Evolutionary conservation across 2,797 vertebrate genomes (phyloP), one percentile per base, ranked within the genome.

Genomic region (Bradypodion ventrale): DNA sequence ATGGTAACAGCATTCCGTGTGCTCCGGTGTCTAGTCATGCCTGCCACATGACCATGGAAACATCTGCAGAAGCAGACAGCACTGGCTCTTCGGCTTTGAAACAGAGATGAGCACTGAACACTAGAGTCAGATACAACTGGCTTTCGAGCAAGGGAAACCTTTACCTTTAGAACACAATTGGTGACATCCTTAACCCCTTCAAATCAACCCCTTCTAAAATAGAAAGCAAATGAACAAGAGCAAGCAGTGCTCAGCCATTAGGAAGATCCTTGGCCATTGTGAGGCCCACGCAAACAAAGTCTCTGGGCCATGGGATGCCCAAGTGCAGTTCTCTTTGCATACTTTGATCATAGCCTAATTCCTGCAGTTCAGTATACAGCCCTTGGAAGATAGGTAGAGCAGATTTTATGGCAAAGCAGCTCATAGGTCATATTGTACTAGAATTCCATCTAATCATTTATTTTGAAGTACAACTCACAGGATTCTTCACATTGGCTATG

Each of bases 91-190:
- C n/a, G n/a, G n/a, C n/a, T n/a, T n/a, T n/a, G n/a, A n/a, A n/a
- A n/a, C n/a, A n/a, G n/a, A n/a, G n/a, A n/a, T n/a, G n/a, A n/a
- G n/a, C n/a, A n/a, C n/a, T n/a, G n/a, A n/a, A n/a, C n/a, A n/a
- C n/a, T n/a, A n/a, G n/a, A n/a, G n/a, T n/a, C n/a, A n/a, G n/a
- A n/a, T n/a, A n/a, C n/a, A n/a, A n/a, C n/a, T n/a, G n/a, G n/a
- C n/a, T n/a, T n/a, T n/a, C n/a, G n/a, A n/a, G n/a, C n/a, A n/a
- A n/a, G n/a, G n/a, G n/a, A n/a, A n/a, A n/a, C n/a, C n/a, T n/a
- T n/a, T n/a, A n/a, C n/a, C n/a, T n/a, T 83, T 42, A 83, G 56
- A 52, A n/a, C 29, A 49, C 78, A 70, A 76, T 25, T 44, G 35
- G 25, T 29, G 42, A n/a, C 70, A 12, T 25, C 23, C 12, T 29